Percentiles rank a stretch among this genome's conserved stretches.
Conservation (phyloP, 53 echinoderm and acorn worm species). For the Apostichopus leukothele region DNA sequence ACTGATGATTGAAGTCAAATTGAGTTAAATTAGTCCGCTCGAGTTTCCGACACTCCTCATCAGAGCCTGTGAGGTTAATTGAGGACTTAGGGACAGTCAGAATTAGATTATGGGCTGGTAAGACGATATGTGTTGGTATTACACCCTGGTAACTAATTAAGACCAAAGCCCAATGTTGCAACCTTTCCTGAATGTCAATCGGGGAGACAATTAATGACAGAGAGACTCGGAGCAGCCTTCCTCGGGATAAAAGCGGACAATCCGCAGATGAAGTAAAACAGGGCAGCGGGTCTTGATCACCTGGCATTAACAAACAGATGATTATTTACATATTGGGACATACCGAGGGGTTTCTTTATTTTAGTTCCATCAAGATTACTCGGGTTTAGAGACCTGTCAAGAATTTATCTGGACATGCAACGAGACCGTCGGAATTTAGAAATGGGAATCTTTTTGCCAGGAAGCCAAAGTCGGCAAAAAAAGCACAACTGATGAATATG, state of each 20-base stretch:
- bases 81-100: conserved; percentile 36
- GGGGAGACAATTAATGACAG: conserved; percentile 29
- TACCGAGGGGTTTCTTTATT: not conserved
- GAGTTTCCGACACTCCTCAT: conserved; percentile 30
- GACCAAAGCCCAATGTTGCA: conserved; percentile 15
- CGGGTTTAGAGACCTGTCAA: not conserved
- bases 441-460: no score
- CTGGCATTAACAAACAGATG: conserved; percentile 26
- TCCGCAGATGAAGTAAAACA: conserved; percentile 26
- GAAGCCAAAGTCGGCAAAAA: no score
- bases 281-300: not conserved
- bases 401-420: not conserved
- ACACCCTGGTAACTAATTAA: conserved; percentile 35
- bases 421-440: no score
- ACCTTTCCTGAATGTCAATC: conserved; percentile 41
- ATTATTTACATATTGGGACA: conserved; percentile 33
- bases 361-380: not conserved
- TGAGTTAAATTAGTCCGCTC: conserved; percentile 44
- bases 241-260: not conserved
- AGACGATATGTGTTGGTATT: conserved; percentile 41
- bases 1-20: conserved; percentile 39
- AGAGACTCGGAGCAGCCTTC: conserved; percentile 28
- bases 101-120: conserved; percentile 42
- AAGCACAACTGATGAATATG: no score
- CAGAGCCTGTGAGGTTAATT: conserved; percentile 37